Evolutionary conservation across 2,888 invertebrate genomes (phyloP).

Genomic region (Beris morrisii): DNA sequence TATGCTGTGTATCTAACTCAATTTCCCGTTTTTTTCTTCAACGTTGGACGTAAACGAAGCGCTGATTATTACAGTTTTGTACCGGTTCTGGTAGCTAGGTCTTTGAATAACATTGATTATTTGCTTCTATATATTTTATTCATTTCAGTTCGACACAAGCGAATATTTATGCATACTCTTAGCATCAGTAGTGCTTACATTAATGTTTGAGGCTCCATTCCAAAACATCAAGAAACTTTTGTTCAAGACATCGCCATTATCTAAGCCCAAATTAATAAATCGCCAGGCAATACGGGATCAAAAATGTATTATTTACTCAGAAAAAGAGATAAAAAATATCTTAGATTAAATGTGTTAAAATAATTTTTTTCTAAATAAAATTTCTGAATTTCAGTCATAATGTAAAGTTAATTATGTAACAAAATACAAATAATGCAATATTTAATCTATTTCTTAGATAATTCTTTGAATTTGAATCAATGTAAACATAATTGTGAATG

Average conservation of each 20-base stretch:
- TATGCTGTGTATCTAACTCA: slow-evolving; percentile 72
- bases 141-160: slow-evolving; percentile 62
- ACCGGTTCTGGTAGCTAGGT: slow-evolving; percentile 58
- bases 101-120: slow-evolving; percentile 3
- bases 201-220: slow-evolving; percentile 69
- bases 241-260: slow-evolving; percentile 41
- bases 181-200: slow-evolving; percentile 61
- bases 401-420: too few relatives aligned
- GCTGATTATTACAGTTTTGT: slow-evolving; percentile 63
- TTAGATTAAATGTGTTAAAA: too few relatives aligned
- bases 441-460: too few relatives aligned
- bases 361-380: too few relatives aligned
- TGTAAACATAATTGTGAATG: too few relatives aligned
- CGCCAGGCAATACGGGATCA: too few relatives aligned
- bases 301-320: too few relatives aligned
- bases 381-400: too few relatives aligned
- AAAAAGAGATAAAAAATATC: too few relatives aligned
- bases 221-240: slow-evolving; percentile 66
- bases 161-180: slow-evolving; percentile 62
- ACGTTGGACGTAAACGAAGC: slow-evolving; percentile 65
- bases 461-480: too few relatives aligned
- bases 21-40: slow-evolving; percentile 71
- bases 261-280: too few relatives aligned
- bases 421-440: too few relatives aligned
- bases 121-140: slow-evolving; percentile 26